Percentiles rank a stretch among this genome's conserved stretches.
phyloP scores from a whole-genome alignment of 2,888 invertebrate genomes.

The Erebia palarica region DNA sequence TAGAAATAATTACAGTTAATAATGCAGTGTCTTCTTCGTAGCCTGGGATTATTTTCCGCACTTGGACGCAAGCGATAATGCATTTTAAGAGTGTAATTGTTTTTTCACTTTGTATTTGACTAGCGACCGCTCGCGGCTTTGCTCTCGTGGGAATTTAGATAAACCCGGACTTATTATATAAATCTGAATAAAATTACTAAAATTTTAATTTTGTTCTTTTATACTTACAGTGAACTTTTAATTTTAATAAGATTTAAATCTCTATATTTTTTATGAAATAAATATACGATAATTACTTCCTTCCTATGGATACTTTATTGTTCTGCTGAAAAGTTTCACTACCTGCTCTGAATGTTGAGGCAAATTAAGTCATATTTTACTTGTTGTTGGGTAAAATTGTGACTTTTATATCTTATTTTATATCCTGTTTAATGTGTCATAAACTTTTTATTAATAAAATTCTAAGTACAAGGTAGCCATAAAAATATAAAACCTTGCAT shows the following conservation, averaged over 20 bases:
- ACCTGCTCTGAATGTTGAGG: background rate
- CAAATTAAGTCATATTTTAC: background rate
- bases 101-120: no score
- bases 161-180: no score
- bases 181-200: no score
- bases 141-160: no score
- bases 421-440: background rate
- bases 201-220: no score
- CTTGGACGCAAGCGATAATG: no score
- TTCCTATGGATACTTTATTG: background rate
- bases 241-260: background rate
- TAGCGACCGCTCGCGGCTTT: no score
- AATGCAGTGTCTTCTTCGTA: background rate
- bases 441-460: background rate
- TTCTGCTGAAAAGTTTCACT: background rate
- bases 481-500: background rate
- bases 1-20: background rate
- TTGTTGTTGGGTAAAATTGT: background rate
- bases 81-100: no score
- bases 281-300: no score
- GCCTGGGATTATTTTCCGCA: no score
- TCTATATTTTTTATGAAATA: background rate
- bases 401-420: constrained; percentile 3
- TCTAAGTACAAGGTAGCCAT: background rate
- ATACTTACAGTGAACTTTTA: no score